Conservation (phyloP, 2,888 invertebrate species). For the Taphrorychus bicolor region DNA sequence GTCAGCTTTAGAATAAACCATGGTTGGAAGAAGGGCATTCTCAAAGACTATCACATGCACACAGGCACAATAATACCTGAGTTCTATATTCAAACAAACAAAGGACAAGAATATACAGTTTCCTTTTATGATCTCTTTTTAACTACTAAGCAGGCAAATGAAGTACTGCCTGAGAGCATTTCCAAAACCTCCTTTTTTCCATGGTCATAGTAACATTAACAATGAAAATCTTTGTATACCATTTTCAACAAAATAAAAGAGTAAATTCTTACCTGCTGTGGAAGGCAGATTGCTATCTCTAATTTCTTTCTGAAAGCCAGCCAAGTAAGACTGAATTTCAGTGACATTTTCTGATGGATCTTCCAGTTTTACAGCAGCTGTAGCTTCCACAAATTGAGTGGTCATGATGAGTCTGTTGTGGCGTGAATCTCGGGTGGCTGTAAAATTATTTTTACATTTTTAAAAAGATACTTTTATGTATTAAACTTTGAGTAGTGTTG, state of each 20-base stretch:
- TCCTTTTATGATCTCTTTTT: slow-evolving; percentile 33
- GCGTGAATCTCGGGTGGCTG: too few species aligned
- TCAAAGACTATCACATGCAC: slow-evolving; percentile 25
- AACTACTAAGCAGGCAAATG: slow-evolving; percentile 27
- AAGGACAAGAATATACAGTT: slow-evolving; percentile 10
- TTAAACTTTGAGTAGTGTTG: too few species aligned
- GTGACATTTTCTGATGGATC: slow-evolving; percentile 64
- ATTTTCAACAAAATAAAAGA: not conserved
- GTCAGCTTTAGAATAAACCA: slow-evolving; percentile 42
- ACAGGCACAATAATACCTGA: slow-evolving; percentile 34
- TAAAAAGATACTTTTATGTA: too few species aligned
- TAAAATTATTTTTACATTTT: too few species aligned
- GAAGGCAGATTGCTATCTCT: slow-evolving; percentile 58
- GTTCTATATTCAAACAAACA: slow-evolving; percentile 26
- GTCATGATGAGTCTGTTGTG: slow-evolving; percentile 51
- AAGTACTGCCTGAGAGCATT: slow-evolving; percentile 9
- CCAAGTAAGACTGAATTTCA: slow-evolving; percentile 81
- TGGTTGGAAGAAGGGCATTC: slow-evolving; percentile 39
- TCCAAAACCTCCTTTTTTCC: slow-evolving; percentile 1
- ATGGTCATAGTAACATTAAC: too few species aligned
- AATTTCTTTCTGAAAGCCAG: slow-evolving; percentile 83
- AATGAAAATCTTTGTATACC: not conserved
- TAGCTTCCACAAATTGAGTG: slow-evolving; percentile 54
- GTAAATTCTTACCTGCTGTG: not conserved
- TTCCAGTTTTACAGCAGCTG: slow-evolving; percentile 59